These are phyloP conservation scores for Artibeus lituratus DNA, from an alignment of 2,797 vertebrate genomes.

Conservation along the genomic window DNA sequence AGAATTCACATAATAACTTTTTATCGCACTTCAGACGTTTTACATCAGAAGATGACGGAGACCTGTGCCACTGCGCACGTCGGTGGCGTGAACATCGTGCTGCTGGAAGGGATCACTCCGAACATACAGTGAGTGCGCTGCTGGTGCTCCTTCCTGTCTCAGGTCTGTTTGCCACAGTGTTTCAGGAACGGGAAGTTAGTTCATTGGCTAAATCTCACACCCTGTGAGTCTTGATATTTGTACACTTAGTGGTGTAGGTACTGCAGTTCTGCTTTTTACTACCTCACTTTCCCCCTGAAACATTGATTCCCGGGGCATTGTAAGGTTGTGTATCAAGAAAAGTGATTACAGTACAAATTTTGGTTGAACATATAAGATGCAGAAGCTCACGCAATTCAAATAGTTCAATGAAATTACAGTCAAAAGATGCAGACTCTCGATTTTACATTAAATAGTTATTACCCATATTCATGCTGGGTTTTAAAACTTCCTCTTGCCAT, in stretches of 20 bases:
- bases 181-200: not conserved
- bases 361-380: not conserved
- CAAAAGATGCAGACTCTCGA: not conserved
- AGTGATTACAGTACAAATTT: not conserved
- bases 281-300: not conserved
- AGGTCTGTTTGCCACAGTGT: not conserved
- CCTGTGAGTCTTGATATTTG: not conserved
- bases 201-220: not conserved
- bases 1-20: slow-evolving; percentile 41
- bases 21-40: slow-evolving; percentile 87
- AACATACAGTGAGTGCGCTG: slow-evolving; percentile 94
- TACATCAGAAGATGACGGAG: slow-evolving; percentile 99
- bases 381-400: not conserved
- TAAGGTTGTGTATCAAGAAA: slow-evolving; percentile 1
- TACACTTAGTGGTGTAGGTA: not conserved
- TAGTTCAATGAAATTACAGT: slow-evolving; percentile 17
- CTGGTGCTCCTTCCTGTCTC: not conserved
- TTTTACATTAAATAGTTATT: not conserved
- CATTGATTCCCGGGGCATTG: not conserved
- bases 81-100: slow-evolving; percentile 97
- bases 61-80: slow-evolving; percentile 98
- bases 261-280: not conserved
- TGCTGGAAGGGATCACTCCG: slow-evolving; percentile 97
- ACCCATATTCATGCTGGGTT: not conserved
- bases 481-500: not conserved